Base-by-base conservation (phyloP, 2,888 invertebrate genomes). In the Petrophora chlorosata region DNA sequence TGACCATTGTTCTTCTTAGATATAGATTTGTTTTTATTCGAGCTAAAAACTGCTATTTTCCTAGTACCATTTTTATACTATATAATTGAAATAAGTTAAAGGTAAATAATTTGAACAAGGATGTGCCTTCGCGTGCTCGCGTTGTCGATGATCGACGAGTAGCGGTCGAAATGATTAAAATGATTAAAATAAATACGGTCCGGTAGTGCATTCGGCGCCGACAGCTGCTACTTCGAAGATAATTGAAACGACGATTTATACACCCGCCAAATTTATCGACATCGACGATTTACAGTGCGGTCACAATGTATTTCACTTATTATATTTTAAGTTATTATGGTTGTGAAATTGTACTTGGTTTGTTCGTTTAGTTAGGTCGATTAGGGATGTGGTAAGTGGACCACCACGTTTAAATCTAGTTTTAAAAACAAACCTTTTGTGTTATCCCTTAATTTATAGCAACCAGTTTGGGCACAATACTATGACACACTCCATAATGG, bases 201-300 rank as follows among this genome's bases (percentile, higher is more conserved):
- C 81, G 76, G 82, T 79, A 80, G 82, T 76, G 71, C 69, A 44
- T 63, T 63, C 65, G 63, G 71, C 65, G 75, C 72, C 63, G 86
- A 86, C 88, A 87, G 85, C 86, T 86, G 87, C 79, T 86, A 74
- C 85, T 82, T 74, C 73, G 63, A 76, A 50, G 73, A 83, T 89
- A 89, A 88, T 89, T 89, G 88, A 89, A 88, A 88, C 79, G 79
- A 78, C 82, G 85, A 88, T 87, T 88, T 88, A 88, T 87, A 80
- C 73, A 76, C 80, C 74, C 80, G 81, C 86, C 85, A 82, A 88
- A 88, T 88, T 86, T 89, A 88, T 88, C 79, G 86, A 85, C 81
- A 81, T 67, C 63, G 63, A 67, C 79, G 73, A 87, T 87, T 85
- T 86, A 85, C 79, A 79, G 73, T 67, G 67, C 62, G 67, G 67